Conservation (phyloP, 2,888 invertebrate genomes). For the Pantelozetes paolii region DNA sequence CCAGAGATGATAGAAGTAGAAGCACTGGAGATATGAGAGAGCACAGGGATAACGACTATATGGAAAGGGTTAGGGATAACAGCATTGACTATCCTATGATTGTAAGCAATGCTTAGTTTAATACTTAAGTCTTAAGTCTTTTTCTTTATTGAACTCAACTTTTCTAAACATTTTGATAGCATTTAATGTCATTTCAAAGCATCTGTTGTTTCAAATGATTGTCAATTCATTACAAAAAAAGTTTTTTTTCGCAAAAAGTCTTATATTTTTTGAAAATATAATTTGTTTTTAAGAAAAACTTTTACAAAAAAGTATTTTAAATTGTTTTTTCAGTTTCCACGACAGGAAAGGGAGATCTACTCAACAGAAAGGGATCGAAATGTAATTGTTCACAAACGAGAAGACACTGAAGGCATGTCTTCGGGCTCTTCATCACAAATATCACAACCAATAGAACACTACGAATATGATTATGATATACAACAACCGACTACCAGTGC, state of each 20-base stretch:
- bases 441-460: neutral
- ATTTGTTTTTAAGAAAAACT: too few relatives aligned
- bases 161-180: neutral
- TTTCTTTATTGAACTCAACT: too few relatives aligned
- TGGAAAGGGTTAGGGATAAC: slow-evolving; percentile 5
- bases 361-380: slow-evolving; percentile 14
- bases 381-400: slow-evolving; percentile 12
- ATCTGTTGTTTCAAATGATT: neutral
- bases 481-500: slow-evolving; percentile 5
- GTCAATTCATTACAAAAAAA: neutral
- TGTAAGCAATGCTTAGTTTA: too few relatives aligned
- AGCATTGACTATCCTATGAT: neutral
- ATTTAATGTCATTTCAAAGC: slow-evolving; percentile 5
- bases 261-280: too few relatives aligned
- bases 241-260: too few relatives aligned
- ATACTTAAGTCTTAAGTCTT: neutral
- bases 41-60: neutral
- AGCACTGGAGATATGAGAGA: neutral
- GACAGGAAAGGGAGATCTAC: slow-evolving; percentile 23
- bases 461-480: neutral
- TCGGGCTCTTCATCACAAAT: neutral
- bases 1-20: neutral
- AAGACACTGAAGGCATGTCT: neutral
- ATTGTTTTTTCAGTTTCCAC: slow-evolving; percentile 22
- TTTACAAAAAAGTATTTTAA: too few relatives aligned